These are phyloP conservation scores for Atethmia centrago DNA, from an alignment of 2,888 invertebrate genomes.

Conservation along the genomic window DNA sequence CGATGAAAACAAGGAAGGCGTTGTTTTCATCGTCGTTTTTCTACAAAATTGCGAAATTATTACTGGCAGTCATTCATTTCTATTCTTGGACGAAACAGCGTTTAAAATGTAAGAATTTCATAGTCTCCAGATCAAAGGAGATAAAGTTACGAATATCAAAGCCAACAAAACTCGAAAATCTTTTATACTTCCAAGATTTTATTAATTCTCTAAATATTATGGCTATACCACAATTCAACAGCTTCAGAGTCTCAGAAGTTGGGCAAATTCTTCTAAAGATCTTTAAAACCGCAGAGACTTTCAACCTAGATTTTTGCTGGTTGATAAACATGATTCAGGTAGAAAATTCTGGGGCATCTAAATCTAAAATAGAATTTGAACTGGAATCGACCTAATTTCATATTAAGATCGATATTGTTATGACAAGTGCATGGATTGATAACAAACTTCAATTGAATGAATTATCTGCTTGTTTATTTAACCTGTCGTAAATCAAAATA, in stretches of 20 bases:
- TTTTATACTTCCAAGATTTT: constrained; percentile 35
- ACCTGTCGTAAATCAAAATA: constrained; percentile 2
- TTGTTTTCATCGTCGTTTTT: background rate
- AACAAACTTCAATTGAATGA: constrained; percentile 13
- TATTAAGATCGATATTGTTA: constrained; percentile 16
- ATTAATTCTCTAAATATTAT: constrained; percentile 34
- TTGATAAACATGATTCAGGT: constrained; percentile 35
- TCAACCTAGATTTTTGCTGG: constrained; percentile 45
- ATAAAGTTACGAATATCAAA: constrained; percentile 40
- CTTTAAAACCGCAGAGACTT: constrained; percentile 21
- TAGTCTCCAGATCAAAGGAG: constrained; percentile 43
- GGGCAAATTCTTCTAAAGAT: constrained; percentile 30
- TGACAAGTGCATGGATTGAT: constrained; percentile 7
- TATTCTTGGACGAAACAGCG: constrained; percentile 28
- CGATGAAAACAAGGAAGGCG: background rate
- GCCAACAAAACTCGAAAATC: constrained; percentile 13
- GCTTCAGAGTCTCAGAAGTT: constrained; percentile 19
- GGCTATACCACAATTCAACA: constrained; percentile 14
- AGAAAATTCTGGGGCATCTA: constrained; percentile 27
- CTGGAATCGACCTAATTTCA: constrained; percentile 34
- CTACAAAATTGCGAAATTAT: constrained; percentile 24
- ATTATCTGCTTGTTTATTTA: constrained; percentile 25
- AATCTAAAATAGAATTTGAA: constrained; percentile 35
- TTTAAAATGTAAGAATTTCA: constrained; percentile 47
- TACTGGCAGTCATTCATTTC: constrained; percentile 12